Evolutionary conservation across 2,888 invertebrate species (phyloP), one percentile per base, ranked within the genome.

Genomic region (Spilosoma lubricipeda): DNA sequence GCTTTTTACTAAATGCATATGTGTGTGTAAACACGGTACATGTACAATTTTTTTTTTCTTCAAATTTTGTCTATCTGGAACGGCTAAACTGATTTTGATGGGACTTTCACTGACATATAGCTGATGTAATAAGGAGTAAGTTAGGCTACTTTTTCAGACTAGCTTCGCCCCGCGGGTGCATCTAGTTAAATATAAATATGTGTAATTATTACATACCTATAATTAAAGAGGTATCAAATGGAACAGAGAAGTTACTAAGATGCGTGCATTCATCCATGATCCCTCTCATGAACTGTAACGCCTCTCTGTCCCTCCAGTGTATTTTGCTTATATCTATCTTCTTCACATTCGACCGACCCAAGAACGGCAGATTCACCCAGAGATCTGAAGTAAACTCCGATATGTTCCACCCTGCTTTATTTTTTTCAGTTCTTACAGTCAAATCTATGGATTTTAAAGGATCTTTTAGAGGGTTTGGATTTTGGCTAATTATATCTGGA

Each of bases 251-350:
- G 93, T 99, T 99, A 82, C 97, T 98, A 64, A 99, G 95, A 94
- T 99, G 99, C 0, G 99, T 99, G 91, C 99, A 99, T 92, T 99
- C 99, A 90, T 99, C 99, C 99, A 99, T 99, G 83, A 99, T 97
- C 0, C 99, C 99, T 70, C 98, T 96, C 99, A 99, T 99, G 90
- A 99, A 99, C 93, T 98, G 98, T 73, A 98, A 86, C 0, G 98
- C 98, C 92, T 98, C 98, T 84, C 97, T 96, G 90, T 98, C 97
- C 82, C 97, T 96, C 96, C 97, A 97, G 83, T 97, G 97, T 73
- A 96, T 97, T 89, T 96, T 96, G 72, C 92, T 94, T 86, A 96
- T 96, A 84, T 96, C 96, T 90, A 96, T 96, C 90, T 95, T 95
- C 84, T 88, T 95, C 79, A 88, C 93, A 56, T 86, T 90, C 36